Base-by-base conservation (phyloP, 92 coral and sea anemone species). In the Diadumene lineata region DNA sequence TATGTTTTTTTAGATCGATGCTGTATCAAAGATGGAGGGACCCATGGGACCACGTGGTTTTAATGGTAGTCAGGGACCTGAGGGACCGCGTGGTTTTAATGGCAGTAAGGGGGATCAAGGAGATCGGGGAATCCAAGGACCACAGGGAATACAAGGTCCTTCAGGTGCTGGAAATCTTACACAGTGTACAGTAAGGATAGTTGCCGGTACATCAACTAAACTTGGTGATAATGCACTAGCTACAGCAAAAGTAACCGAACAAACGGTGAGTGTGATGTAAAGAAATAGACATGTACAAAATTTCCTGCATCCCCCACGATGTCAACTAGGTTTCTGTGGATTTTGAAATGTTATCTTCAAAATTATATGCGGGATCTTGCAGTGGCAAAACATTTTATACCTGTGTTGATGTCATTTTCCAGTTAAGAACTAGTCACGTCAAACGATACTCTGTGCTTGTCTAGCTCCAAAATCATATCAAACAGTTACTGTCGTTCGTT, bases 21-120 rank as follows among this genome's bases (percentile, higher is more conserved):
- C 25, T 15, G 75, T 70, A 1, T 70, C 75, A 8, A 70, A 70
- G 44, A 70, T 70, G 75, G 32, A 46, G 22, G 75, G 75, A 25
- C 75, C 74, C 1, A 68, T 68, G 55, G 74, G 74, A 50, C 64
- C 74, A 27, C 74, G 74, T 34, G 74, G 74, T 11, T 34, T 43
- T 29, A 69, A 69, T 69, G 74, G 74, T 46, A 34, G 56, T 38
- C 50, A 38, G 46, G 74, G 74, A 15, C 26, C 31, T 27, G 2
- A 1, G 24, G 76, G 78, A 60, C 78, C 63, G 1, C 11, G 7
- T 56, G 78, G 78, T 0, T 4, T 30, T 22, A 17, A 31, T 1
- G 79, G 68, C 9, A 2, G 1, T 24, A 53, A 31, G 9, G 78
- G 78, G 2, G 30, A 34, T 32, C 48, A 29, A 58, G 78, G 78